These are phyloP conservation scores for Falco naumanni DNA, from an alignment of 2,797 vertebrate species.

Conservation along the genomic window DNA sequence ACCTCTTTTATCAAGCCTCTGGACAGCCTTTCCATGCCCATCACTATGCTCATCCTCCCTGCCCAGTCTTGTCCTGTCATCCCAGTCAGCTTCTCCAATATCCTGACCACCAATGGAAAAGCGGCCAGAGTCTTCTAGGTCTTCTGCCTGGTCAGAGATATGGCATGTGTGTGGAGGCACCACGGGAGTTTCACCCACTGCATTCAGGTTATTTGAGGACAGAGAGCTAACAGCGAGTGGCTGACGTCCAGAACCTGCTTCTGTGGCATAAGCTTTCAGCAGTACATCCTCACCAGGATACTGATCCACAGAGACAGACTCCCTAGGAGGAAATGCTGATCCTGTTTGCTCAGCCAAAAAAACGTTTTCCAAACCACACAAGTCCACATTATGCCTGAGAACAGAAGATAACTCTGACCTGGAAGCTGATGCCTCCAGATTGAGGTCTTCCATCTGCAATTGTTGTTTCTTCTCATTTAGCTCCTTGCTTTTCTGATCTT, in stretches of 20 bases:
- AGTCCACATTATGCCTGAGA: neutral
- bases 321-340: neutral
- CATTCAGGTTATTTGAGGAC: neutral
- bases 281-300: neutral
- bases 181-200: neutral
- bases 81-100: neutral
- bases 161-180: neutral
- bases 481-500: neutral
- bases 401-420: neutral
- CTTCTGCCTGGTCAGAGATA: neutral
- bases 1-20: neutral
- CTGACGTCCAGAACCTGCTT: neutral
- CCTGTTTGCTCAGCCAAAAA: neutral
- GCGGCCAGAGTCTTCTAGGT: neutral
- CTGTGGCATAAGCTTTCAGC: neutral
- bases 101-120: neutral
- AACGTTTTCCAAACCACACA: neutral
- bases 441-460: neutral
- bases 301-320: neutral
- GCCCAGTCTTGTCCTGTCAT: neutral
- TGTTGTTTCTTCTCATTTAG: neutral
- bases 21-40: neutral
- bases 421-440: neutral
- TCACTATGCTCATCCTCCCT: neutral
- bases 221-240: neutral